Evolutionary conservation across 1,140 invertebrate genomes (phyloP).

Genomic region (Babylonia areolata): DNA sequence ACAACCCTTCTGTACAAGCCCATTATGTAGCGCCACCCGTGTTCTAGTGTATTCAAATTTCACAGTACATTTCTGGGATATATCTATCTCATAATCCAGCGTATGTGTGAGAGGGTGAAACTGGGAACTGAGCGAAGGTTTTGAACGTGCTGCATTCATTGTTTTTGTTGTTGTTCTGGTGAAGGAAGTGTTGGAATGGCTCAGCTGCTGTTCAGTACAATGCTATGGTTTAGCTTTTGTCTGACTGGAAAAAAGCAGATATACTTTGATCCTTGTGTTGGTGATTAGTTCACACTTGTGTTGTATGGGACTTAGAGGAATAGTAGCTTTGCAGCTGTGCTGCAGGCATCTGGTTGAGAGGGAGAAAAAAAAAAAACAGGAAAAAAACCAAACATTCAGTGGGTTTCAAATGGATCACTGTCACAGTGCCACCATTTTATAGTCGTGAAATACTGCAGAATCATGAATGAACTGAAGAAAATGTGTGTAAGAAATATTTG

Average conservation of each 20-base stretch:
- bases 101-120: neutral
- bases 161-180: neutral
- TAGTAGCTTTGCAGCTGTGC: neutral
- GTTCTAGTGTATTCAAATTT: conserved; percentile 8
- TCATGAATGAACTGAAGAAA: too few species aligned
- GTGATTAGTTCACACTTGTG: neutral
- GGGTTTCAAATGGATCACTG: too few species aligned
- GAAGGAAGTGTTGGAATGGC: neutral
- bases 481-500: too few species aligned
- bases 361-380: too few species aligned
- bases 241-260: neutral
- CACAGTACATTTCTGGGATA: conserved; percentile 1
- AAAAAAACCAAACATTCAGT: too few species aligned
- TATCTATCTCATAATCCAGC: neutral
- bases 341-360: too few species aligned
- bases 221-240: neutral
- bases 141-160: neutral
- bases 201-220: neutral
- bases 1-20: conserved; percentile 99
- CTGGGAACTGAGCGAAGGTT: neutral
- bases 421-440: too few species aligned
- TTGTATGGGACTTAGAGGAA: neutral
- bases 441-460: too few species aligned
- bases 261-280: neutral
- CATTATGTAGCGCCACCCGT: conserved; percentile 84